Evolutionary conservation across 2,888 invertebrate genomes (phyloP), one percentile per base, ranked within the genome.

Genomic region (Pseudococcus viburni): DNA sequence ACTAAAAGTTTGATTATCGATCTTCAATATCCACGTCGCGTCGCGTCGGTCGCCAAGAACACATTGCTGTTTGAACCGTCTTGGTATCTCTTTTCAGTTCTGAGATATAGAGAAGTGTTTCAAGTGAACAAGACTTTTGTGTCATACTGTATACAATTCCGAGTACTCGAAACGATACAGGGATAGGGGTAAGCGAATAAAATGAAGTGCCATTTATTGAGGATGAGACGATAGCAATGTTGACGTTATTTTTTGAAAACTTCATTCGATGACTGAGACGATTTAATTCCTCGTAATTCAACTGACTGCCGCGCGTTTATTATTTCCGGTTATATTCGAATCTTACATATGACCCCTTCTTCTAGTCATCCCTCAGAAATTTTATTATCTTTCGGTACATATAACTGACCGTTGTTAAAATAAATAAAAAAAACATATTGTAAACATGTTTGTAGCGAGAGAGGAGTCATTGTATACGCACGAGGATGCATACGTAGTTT

Each of bases 241-340:
- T 55, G 55, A 77, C 87, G 80, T 87, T 77, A n/a, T 59, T 80
- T 86, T 87, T 55, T 80, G 22, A 77, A 77, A 42, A 80, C 80
- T 42, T 80, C 26, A 64, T 73, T 26, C 46, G 26, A 33, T 3
- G 26, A 33, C 1, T 33, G 22, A 48, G 77, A 87, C 39, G 80
- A 87, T 87, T 87, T 87, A 87, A 87, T 87, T 77, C 48, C 48
- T 80, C 87, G 87, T 68, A 77, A 87, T 77, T 51, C 77, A 51
- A 77, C 77, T 33, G 26, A 46, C 87, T 77, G 26, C 51, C 33
- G n/a, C 7, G 33, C 4, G 2, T 80, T 9, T 46, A 80, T 80
- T 42, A 33, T 80, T 80, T 80, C 80, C 80, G 80, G 80, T 80
- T 42, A 33, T 33, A 33, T 19, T 73, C 4, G 73, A 12, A 39